phyloP scores from a whole-genome alignment of 2,113 vertebrate genomes.

The Ursus arctos region DNA sequence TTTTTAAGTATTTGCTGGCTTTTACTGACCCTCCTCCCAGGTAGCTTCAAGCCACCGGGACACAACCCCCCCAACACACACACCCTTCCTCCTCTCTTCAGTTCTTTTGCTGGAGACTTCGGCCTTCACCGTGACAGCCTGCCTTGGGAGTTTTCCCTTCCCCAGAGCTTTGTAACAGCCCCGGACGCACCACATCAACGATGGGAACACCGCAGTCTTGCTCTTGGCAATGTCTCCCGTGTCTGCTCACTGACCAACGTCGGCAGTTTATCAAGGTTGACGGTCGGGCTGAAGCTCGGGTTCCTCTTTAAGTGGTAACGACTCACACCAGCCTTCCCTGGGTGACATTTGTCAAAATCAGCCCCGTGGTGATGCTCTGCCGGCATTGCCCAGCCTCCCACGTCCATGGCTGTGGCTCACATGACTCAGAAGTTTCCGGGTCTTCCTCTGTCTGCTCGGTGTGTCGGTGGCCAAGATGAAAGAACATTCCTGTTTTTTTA shows the following conservation, averaged over 20 bases:
- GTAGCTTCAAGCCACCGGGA: constrained; percentile 86
- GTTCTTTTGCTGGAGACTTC: constrained; percentile 91
- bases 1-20: background rate
- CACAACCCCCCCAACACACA: constrained; percentile 85
- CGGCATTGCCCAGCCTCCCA: constrained; percentile 90
- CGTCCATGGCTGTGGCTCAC: constrained; percentile 89
- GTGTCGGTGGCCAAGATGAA: background rate
- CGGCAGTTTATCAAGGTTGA: constrained; percentile 91
- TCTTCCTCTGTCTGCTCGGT: constrained; percentile 90
- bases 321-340: constrained; percentile 91
- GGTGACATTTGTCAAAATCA: constrained; percentile 93
- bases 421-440: constrained; percentile 89
- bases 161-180: constrained; percentile 90
- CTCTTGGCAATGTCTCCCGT: constrained; percentile 87
- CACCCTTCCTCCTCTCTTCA: constrained; percentile 88
- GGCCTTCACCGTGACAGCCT: constrained; percentile 92
- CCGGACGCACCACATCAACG: constrained; percentile 88
- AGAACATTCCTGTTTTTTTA: background rate
- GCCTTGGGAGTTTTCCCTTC: constrained; percentile 92
- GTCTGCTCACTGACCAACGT: constrained; percentile 91
- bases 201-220: constrained; percentile 87
- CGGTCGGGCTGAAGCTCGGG: constrained; percentile 88
- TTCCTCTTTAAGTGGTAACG: constrained; percentile 92
- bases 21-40: background rate
- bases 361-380: constrained; percentile 90